Base-by-base conservation (phyloP, 2,888 invertebrate species). In the Eucriotettix oculatus region DNA sequence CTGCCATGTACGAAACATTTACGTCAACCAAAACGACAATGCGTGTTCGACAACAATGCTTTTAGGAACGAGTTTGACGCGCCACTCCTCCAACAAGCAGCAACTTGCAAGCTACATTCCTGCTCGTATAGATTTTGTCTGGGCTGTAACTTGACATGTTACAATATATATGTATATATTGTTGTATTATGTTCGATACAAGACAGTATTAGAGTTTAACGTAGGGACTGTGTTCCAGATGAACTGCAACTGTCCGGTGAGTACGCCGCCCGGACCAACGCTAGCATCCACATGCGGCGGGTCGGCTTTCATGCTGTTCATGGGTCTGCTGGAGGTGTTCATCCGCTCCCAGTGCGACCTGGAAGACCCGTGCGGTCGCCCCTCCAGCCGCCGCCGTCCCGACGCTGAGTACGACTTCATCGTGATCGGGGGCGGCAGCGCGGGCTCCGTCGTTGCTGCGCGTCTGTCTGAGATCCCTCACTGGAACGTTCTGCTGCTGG, bases 251-350 rank as follows among this genome's bases (percentile, higher is more conserved):
- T 90, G 90, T 71, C 84, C 89, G 64, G 83, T 88, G 74, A 81
- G 84, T 65, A 80, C 82, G 71, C 80, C 82, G 71, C 84, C 87
- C 68, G 90, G 90, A n/a, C 90, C 90, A 9, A 90, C 90, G 57
- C 76, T 91, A 67, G 90, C 90, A 52, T 80, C 86, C 60, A 87
- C 89, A 58, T 91, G 90, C 71, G 90, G 90, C 11, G 90, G 90
- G 40, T 83, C 86, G 59, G 85, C 86, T 52, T 90, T 86, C 72
- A 90, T 90, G 90, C 81, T 90, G 54, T 91, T 90, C 75, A 91
- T 91, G 90, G 90, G 90, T 1, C 79, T 91, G 7, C 78, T 90
- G 54, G 90, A 90, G 70, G 90, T 90, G 10, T 90, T 91, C 73
- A 77, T 90, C 60, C 76, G 90, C 58, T 89, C 89, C 64, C 90